phyloP scores from a whole-genome alignment of 2,797 vertebrate genomes.

The Bovichtus diacanthus region DNA sequence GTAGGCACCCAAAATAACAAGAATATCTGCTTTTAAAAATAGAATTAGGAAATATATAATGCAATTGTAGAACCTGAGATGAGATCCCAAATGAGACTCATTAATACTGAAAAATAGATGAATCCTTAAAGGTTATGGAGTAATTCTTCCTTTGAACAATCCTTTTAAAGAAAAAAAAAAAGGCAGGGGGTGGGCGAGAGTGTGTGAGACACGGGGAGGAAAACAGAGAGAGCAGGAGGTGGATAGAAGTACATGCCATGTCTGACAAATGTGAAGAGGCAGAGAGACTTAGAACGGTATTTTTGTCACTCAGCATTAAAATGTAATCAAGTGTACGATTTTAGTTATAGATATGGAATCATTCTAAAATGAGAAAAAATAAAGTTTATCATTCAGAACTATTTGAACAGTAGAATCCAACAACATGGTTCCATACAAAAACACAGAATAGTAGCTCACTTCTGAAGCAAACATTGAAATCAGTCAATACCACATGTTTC shows the following conservation, averaged over 20 bases:
- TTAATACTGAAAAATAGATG: constrained; percentile 25
- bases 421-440: neutral
- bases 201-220: constrained; percentile 5
- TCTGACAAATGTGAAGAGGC: constrained; percentile 20
- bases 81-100: constrained; percentile 38
- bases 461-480: neutral
- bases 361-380: neutral
- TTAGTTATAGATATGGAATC: neutral
- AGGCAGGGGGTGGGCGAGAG: constrained; percentile 5
- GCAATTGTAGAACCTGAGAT: neutral
- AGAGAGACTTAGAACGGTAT: neutral
- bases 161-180: constrained; percentile 3
- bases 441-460: neutral
- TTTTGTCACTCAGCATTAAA: constrained; percentile 20
- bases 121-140: constrained; percentile 33
- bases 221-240: constrained; percentile 13
- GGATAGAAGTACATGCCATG: neutral
- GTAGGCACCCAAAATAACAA: constrained; percentile 11
- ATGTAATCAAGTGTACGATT: neutral
- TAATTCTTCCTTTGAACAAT: constrained; percentile 36
- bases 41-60: constrained; percentile 32
- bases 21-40: constrained; percentile 36
- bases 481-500: neutral
- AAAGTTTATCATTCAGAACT: neutral
- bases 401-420: neutral